Percentiles rank a stretch among this genome's conserved stretches.
These are phyloP conservation scores for Crotalus horridus DNA, from an alignment of 2,113 vertebrate genomes.

Conservation along the genomic window DNA sequence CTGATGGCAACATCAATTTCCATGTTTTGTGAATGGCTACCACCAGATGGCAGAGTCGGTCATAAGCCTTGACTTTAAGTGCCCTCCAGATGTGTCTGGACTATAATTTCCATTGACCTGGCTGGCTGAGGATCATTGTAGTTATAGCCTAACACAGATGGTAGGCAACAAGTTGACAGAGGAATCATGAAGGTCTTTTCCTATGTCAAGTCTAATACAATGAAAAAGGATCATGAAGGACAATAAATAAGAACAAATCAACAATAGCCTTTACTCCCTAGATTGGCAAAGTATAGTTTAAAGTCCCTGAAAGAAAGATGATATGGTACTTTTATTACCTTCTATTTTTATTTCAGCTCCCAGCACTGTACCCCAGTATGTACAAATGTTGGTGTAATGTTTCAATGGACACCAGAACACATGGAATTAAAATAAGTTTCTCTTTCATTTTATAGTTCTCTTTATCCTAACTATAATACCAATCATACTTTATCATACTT, in stretches of 20 bases:
- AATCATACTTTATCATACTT: background rate
- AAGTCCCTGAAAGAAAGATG: background rate
- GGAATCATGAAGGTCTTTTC: background rate
- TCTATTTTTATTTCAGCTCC: background rate
- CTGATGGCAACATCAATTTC: background rate
- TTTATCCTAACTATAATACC: background rate
- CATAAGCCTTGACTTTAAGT: background rate
- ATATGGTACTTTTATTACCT: background rate
- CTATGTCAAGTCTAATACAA: background rate
- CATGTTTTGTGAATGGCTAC: background rate
- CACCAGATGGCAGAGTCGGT: background rate
- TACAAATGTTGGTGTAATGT: background rate
- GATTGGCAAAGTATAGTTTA: background rate
- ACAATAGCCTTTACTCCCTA: background rate
- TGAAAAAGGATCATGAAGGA: background rate
- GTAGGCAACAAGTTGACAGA: background rate
- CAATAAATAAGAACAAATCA: background rate
- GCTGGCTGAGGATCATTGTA: background rate
- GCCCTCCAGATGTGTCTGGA: background rate
- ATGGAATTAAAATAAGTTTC: no score
- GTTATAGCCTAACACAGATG: background rate
- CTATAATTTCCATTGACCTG: background rate
- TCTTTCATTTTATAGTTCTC: background rate
- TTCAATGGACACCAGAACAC: background rate
- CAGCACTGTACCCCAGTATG: background rate